Base-by-base conservation (phyloP, 2,888 invertebrate genomes). In the Cheilosia pagana region DNA sequence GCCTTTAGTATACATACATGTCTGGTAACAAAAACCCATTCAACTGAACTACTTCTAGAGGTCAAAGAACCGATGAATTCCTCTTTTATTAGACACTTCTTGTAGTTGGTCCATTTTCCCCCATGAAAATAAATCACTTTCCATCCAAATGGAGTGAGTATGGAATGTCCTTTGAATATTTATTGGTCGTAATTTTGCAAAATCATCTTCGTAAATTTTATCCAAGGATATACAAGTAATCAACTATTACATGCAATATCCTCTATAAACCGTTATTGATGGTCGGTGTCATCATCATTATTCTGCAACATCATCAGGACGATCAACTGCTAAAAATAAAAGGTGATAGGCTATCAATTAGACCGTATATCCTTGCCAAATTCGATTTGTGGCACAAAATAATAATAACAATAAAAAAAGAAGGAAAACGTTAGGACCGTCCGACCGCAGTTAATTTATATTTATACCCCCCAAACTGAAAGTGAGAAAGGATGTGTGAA, bases 331-430 rank as follows among this genome's bases (percentile, higher is more conserved):
- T 76, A 53, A 25, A 57, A 50, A 35, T 35, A 2, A 43, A 53
- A 50, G 52, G 52, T 53, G 60, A 60, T 43, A 63, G 52, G 10
- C 43, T 60, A 59, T 68, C 60, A 31, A 68, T 68, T 68, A 75
- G 21, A 31, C 14, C 39, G 8, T 35, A 43, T 35, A 28, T 28
- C 28, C 41, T 39, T 45, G 19, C 28, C 10, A 28, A 25, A 70
- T 23, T 45, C 8, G 43, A 53, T 35, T 28, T 6, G 19, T 21
- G 3, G 16, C n/a, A 35, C 48, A 57, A 12, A 48, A 50, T 57
- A 45, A 59, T 48, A 55, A 23, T 5, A 31, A 23, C 12, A 23
- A 50, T 23, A n/a, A 65, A 6, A 50, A 23, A 50, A 50, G 3
- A 4, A 7, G 14, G 28, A 50, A 50, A 35, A 52, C 45, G 19